Conservation (phyloP, 2,888 invertebrate species). For the Halictus quadricinctus region DNA sequence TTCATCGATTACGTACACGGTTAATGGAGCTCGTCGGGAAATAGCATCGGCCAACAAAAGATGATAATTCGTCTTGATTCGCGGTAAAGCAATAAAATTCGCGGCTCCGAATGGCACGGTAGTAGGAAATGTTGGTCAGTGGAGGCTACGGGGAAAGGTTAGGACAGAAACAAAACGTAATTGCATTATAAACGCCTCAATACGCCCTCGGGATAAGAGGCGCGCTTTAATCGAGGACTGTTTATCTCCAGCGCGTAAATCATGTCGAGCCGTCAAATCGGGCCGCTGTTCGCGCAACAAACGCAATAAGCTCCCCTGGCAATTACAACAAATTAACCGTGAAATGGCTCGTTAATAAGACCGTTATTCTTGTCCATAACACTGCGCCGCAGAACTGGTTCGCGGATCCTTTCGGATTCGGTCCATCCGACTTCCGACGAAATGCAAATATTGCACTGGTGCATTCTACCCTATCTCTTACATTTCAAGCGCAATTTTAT, state of each 20-base stretch:
- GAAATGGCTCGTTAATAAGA: constrained; percentile 54
- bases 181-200: constrained; percentile 52
- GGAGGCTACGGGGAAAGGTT: constrained; percentile 36
- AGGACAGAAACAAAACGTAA: constrained; percentile 39
- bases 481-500: background rate
- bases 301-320: constrained; percentile 33
- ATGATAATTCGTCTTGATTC: constrained; percentile 2
- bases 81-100: constrained; percentile 23
- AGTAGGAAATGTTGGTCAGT: constrained; percentile 36
- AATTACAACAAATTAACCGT: constrained; percentile 55
- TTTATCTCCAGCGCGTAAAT: constrained; percentile 52
- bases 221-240: constrained; percentile 51
- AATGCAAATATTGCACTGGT: background rate
- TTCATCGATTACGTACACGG: background rate
- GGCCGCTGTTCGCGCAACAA: constrained; percentile 41
- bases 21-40: background rate
- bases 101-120: constrained; percentile 18
- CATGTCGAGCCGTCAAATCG: constrained; percentile 45
- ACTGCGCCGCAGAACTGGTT: background rate
- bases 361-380: constrained; percentile 24
- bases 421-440: background rate
- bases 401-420: background rate
- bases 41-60: background rate
- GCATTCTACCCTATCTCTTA: background rate
- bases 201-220: constrained; percentile 36